Evolutionary conservation across 2,797 vertebrate genomes (phyloP).

Genomic region (Periophthalmus magnuspinnatus): DNA sequence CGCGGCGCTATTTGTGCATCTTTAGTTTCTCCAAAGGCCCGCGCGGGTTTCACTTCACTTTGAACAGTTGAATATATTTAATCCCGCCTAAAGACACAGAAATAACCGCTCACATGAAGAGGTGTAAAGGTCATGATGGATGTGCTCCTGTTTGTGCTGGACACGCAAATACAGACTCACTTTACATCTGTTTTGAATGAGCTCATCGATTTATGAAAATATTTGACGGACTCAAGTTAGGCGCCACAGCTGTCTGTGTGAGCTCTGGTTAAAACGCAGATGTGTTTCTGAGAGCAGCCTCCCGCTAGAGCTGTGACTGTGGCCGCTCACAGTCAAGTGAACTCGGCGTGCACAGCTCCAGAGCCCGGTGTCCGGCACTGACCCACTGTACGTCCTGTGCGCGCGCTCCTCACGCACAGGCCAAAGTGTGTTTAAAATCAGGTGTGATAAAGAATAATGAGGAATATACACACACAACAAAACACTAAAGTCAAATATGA

Average conservation of each 20-base stretch:
- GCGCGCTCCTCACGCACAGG: background rate
- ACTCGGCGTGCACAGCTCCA: background rate
- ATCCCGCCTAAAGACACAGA: background rate
- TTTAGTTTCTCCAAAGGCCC: background rate
- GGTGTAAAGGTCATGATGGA: background rate
- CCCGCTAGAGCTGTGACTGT: too few relatives aligned
- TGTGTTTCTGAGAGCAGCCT: too few relatives aligned
- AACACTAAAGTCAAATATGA: too few relatives aligned
- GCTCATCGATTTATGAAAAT: constrained; percentile 51
- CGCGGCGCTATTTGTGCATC: background rate
- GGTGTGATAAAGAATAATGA: background rate
- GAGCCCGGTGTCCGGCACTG: background rate
- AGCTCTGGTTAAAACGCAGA: background rate
- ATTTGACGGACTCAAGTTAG: constrained; percentile 40
- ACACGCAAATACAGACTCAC: constrained; percentile 18
- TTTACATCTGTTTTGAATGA: constrained; percentile 66
- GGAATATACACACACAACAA: background rate
- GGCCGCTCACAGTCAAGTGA: too few relatives aligned
- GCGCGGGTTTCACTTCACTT: constrained; percentile 23
- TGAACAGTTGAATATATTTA: background rate
- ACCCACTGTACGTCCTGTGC: background rate
- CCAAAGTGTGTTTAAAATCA: background rate
- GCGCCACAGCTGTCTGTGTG: constrained; percentile 20
- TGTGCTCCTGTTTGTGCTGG: background rate
- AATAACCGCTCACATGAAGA: background rate